Evolutionary conservation across 2,888 invertebrate species (phyloP).

Genomic region (Nephrotoma guestfalica): DNA sequence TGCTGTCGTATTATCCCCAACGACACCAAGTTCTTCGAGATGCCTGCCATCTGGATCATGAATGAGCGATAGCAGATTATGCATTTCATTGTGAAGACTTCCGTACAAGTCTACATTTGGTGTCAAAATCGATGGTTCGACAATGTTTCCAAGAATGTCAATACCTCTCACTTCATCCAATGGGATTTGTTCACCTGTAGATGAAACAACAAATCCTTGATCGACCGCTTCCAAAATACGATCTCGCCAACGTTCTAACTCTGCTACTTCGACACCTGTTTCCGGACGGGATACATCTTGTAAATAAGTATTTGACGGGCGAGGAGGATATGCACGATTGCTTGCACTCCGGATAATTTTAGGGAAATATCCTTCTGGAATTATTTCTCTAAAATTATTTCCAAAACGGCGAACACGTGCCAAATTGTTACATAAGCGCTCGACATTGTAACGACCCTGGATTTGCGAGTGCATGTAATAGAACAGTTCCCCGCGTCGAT

Average conservation of each 20-base stretch:
- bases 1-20: slow-evolving; percentile 18
- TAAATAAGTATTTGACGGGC: slow-evolving; percentile 43
- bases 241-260: slow-evolving; percentile 60
- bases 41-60: slow-evolving; percentile 22
- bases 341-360: slow-evolving; percentile 54
- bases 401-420: slow-evolving; percentile 46
- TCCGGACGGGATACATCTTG: slow-evolving; percentile 50
- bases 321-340: slow-evolving; percentile 58
- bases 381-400: slow-evolving; percentile 47
- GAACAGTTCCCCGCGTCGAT: slow-evolving; percentile 57
- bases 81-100: slow-evolving; percentile 24
- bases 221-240: slow-evolving; percentile 61
- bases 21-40: slow-evolving; percentile 10
- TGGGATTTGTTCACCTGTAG: slow-evolving; percentile 12
- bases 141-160: slow-evolving; percentile 24
- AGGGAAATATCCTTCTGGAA: slow-evolving; percentile 67
- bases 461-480: slow-evolving; percentile 58
- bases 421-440: slow-evolving; percentile 57
- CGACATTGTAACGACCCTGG: slow-evolving; percentile 52
- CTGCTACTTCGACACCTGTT: slow-evolving; percentile 38
- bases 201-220: slow-evolving; percentile 42
- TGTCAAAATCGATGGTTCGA: slow-evolving; percentile 20
- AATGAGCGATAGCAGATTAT: slow-evolving; percentile 18
- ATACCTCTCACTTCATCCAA: slow-evolving; percentile 29
- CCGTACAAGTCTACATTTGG: slow-evolving; percentile 18